A percentile compares a stretch with the other conserved stretches of the same genome.
Conservation (phyloP, 1,140 invertebrate species). For the Trissolcus basalis region DNA sequence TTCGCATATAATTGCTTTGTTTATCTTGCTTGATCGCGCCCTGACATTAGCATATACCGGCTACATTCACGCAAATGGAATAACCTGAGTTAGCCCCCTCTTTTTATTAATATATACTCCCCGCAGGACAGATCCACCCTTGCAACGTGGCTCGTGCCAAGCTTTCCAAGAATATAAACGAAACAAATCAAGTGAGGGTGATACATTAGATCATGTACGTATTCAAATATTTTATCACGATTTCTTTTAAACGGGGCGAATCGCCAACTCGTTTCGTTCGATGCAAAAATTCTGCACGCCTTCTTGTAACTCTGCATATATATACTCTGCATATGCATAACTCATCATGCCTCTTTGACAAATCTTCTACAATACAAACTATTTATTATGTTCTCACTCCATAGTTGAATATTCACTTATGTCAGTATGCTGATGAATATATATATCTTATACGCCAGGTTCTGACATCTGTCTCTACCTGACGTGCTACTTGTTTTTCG, state of each 20-base stretch:
- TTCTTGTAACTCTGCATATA: too few species aligned
- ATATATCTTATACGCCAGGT: too few species aligned
- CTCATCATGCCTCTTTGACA: too few species aligned
- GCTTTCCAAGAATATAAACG: conserved; percentile 42
- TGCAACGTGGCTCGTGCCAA: conserved; percentile 46
- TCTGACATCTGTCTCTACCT: conserved; percentile 20
- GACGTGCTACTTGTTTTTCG: conserved; percentile 35
- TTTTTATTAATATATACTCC: conserved; percentile 33
- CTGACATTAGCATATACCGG: conserved; percentile 68
- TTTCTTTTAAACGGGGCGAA: conserved; percentile 29
- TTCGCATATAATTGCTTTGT: conserved; percentile 73
- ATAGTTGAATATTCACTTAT: too few species aligned
- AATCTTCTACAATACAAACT: too few species aligned
- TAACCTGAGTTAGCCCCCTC: conserved; percentile 18
- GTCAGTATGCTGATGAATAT: too few species aligned
- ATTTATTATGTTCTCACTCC: too few species aligned
- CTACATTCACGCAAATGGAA: conserved; percentile 49
- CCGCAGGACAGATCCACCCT: conserved; percentile 32
- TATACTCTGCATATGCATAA: conserved; percentile 56
- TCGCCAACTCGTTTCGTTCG: too few species aligned
- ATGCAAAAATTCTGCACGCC: too few species aligned
- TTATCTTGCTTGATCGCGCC: conserved; percentile 69
- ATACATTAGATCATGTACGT: conserved; percentile 28
- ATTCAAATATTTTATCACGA: conserved; percentile 45
- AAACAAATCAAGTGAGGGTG: conserved; percentile 23